Percentiles rank a stretch among this genome's conserved stretches.
These are phyloP conservation scores for Adrianichthys oophorus DNA, from an alignment of 2,797 vertebrate species.

Conservation along the genomic window DNA sequence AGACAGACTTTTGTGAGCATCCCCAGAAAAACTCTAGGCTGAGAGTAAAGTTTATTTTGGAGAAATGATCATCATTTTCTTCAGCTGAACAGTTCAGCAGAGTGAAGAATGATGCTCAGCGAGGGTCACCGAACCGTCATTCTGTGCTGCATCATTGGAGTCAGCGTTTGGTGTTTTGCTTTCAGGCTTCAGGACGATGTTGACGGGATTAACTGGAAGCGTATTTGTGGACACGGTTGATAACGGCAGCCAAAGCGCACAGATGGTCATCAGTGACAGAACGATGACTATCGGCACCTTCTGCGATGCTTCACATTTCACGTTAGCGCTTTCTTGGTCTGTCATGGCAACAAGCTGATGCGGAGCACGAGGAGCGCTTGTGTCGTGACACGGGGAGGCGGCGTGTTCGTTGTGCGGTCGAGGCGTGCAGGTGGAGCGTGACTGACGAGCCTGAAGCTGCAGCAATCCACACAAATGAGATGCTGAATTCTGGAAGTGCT, in stretches of 20 bases:
- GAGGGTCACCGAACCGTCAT: too few relatives aligned
- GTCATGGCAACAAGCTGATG: slow-evolving; percentile 25
- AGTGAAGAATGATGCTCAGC: too few relatives aligned
- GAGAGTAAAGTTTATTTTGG: too few relatives aligned
- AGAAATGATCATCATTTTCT: too few relatives aligned
- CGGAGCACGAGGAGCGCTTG: neutral
- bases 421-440: slow-evolving; percentile 13
- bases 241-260: slow-evolving; percentile 10
- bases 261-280: slow-evolving; percentile 31
- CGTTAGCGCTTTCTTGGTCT: slow-evolving; percentile 7
- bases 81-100: too few relatives aligned
- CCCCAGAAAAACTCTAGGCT: too few relatives aligned
- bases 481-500: neutral
- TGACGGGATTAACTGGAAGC: neutral
- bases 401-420: slow-evolving; percentile 1
- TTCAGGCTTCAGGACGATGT: neutral
- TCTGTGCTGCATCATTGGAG: too few relatives aligned
- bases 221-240: neutral
- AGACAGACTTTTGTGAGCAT: too few relatives aligned
- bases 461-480: neutral
- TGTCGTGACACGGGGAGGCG: neutral
- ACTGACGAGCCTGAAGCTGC: neutral
- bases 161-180: too few relatives aligned
- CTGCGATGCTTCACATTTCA: slow-evolving; percentile 11
- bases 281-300: slow-evolving; percentile 18